Conservation (phyloP, 2,113 vertebrate species). For the Monopterus albus region DNA sequence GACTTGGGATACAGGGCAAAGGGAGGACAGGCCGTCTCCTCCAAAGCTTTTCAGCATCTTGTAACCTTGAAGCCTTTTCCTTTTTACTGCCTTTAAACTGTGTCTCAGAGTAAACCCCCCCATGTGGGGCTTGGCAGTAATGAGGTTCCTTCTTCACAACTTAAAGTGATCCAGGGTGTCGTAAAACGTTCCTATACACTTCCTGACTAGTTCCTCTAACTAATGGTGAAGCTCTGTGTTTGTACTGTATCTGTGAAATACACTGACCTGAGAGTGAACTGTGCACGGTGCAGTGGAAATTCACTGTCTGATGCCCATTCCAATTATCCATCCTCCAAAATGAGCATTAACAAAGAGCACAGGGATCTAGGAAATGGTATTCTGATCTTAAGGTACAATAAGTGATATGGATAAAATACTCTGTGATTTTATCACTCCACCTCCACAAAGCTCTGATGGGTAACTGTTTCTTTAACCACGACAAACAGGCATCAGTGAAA, state of each 20-base stretch:
- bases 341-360: too few species aligned
- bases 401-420: too few species aligned
- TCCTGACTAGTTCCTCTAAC: constrained; percentile 58
- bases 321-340: too few species aligned
- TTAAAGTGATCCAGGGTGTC: constrained; percentile 74
- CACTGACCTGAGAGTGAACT: constrained; percentile 5
- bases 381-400: too few species aligned
- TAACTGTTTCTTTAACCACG: too few species aligned
- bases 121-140: constrained; percentile 63
- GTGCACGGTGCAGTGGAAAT: neutral
- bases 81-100: constrained; percentile 77
- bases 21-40: constrained; percentile 70
- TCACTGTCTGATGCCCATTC: too few species aligned
- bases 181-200: constrained; percentile 43
- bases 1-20: constrained; percentile 67
- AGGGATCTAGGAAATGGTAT: too few species aligned
- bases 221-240: constrained; percentile 29
- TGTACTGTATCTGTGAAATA: constrained; percentile 20
- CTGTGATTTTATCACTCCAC: too few species aligned
- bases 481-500: too few species aligned
- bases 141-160: constrained; percentile 71
- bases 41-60: constrained; percentile 70
- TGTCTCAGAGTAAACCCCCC: constrained; percentile 69
- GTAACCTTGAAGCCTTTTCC: constrained; percentile 74
- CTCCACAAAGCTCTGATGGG: too few species aligned